A percentile compares a stretch with the other conserved stretches of the same genome.
These are phyloP conservation scores for Dinocampus coccinellae DNA, from an alignment of 2,888 invertebrate species.

Conservation along the genomic window DNA sequence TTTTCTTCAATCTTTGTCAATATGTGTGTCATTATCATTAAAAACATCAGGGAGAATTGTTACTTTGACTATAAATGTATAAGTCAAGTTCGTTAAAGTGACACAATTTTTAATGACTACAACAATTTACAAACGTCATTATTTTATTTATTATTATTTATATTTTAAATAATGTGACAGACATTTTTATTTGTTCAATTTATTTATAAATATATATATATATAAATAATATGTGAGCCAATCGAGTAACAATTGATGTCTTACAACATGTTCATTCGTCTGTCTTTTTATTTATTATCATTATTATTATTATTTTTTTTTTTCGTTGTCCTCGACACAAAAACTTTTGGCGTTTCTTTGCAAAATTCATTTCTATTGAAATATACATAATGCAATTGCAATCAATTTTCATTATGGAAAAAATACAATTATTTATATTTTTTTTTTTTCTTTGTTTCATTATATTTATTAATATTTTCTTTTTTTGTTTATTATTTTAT, in stretches of 20 bases:
- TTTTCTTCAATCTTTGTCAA: neutral
- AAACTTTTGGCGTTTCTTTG: neutral
- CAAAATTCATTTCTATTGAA: neutral
- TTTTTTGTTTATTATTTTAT: neutral
- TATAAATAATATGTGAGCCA: too few relatives aligned
- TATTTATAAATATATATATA: conserved; percentile 2
- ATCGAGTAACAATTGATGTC: conserved; percentile 14
- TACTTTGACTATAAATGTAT: neutral
- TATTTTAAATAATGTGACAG: neutral
- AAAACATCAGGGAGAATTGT: neutral
- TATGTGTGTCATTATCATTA: conserved; percentile 29
- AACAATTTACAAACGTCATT: conserved; percentile 7
- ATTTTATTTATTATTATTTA: conserved; percentile 22
- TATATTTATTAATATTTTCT: neutral
- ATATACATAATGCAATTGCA: neutral
- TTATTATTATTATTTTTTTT: neutral
- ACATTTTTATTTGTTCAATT: neutral
- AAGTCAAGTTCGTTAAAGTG: conserved; percentile 21
- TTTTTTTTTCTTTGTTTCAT: neutral
- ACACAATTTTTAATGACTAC: conserved; percentile 12
- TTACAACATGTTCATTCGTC: neutral
- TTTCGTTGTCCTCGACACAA: conserved; percentile 9
- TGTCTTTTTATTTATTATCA: neutral
- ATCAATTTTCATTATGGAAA: neutral
- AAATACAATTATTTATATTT: neutral